Base-by-base conservation (phyloP, 2,113 vertebrate genomes). In the Hystrix cristata region DNA sequence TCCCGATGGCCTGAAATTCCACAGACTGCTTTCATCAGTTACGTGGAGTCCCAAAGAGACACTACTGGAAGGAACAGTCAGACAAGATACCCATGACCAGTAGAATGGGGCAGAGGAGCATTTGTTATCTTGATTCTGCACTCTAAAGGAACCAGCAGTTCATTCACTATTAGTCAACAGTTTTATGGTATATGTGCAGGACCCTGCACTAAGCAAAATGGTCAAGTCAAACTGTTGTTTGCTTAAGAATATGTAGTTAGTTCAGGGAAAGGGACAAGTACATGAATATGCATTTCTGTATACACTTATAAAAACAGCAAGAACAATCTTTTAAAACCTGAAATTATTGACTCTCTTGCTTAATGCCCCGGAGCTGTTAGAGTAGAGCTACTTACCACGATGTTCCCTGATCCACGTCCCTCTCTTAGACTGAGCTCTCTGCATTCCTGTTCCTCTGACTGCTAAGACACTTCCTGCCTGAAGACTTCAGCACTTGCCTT, bases 241-340 rank as follows among this genome's bases (percentile, higher is more conserved):
- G 74, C 31, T 80, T 31, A 94, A 29, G 23, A 76, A 53, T 16
- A 38, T 67, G 29, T 0, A n/a, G 3, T 71, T 5, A n/a, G 3
- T 71, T 5, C 43, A 23, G 34, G 59, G 43, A 83, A 72, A 90
- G 16, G 34, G 34, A 72, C 23, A 46, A 25, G 29, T 38, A 3
- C 71, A 11, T 55, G 31, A 85, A 95, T 90, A 19, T 0, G 0
- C 18, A 12, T n/a, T n/a, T 92, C 59, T 80, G 59, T 71, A 59
- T 43, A 7, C 25, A 62, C 21, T 1, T 82, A 1, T 92, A 31
- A 78, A 74, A 92, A 53, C 7, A 93, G 25, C 16, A 53, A 84
- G 64, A 87, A 91, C 67, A 16, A 67, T 46, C 25, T 93, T 92
- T 71, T n/a, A 91, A 96, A 87, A 81, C 23, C 43, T 31, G 65